phyloP scores from a whole-genome alignment of 2,113 vertebrate genomes.

The Promerops cafer region DNA sequence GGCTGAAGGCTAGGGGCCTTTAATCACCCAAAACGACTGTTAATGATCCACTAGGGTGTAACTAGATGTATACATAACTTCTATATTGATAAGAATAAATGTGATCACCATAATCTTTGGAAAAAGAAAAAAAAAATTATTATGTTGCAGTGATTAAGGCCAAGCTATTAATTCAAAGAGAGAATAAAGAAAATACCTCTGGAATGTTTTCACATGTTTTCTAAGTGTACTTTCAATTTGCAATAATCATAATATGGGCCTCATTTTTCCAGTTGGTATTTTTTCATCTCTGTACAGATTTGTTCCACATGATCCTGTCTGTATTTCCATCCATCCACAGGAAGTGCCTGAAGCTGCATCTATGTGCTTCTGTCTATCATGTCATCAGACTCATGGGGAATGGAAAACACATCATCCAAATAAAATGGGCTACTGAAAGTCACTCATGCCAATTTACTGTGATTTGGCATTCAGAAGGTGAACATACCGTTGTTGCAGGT shows the following conservation, averaged over 20 bases:
- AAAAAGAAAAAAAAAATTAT: background rate
- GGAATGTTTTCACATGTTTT: background rate
- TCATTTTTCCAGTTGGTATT: background rate
- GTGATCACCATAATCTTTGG: background rate
- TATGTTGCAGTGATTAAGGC: background rate
- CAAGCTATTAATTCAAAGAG: background rate
- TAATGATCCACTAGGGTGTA: background rate
- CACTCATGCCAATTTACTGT: background rate
- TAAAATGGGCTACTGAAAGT: background rate
- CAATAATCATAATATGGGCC: background rate
- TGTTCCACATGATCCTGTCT: background rate
- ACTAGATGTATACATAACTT: background rate
- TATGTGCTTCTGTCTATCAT: background rate
- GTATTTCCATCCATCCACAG: background rate
- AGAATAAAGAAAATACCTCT: background rate
- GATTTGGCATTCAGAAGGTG: background rate
- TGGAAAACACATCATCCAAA: rapidly evolving
- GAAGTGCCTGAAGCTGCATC: background rate
- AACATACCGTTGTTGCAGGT: background rate
- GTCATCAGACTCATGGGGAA: background rate
- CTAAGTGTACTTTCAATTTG: background rate
- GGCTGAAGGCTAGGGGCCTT: background rate
- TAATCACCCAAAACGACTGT: background rate
- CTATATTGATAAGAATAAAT: background rate
- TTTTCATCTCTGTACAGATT: background rate